Conservation (phyloP, 2,113 vertebrate species). For the Mobula hypostoma region DNA sequence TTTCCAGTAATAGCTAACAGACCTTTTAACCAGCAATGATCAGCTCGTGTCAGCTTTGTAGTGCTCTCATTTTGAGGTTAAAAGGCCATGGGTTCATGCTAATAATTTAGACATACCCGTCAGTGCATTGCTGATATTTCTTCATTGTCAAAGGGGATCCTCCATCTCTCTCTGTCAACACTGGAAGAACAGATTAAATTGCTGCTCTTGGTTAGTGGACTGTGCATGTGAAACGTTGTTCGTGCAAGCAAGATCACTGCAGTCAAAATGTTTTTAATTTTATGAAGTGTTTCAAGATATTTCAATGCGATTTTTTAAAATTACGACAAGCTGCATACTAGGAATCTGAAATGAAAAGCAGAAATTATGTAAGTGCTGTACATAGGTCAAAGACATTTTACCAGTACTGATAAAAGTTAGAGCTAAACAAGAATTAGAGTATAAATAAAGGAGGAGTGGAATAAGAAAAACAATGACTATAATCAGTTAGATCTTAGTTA, state of each 20-base stretch:
- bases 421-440: too few species aligned
- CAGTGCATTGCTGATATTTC: neutral
- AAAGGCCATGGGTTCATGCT: neutral
- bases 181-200: neutral
- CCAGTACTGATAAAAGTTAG: too few species aligned
- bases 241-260: neutral
- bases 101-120: neutral
- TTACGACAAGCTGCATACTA: too few species aligned
- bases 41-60: neutral
- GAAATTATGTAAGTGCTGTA: too few species aligned
- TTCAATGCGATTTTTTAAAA: neutral
- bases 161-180: neutral
- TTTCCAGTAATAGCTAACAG: conserved; percentile 17
- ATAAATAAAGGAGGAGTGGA: too few species aligned
- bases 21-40: conserved; percentile 3
- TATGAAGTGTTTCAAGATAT: neutral
- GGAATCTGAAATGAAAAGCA: too few species aligned
- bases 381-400: too few species aligned
- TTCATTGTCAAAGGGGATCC: neutral
- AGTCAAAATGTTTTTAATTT: neutral
- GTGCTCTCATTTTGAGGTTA: neutral
- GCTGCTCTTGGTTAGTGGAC: neutral
- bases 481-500: too few species aligned
- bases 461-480: too few species aligned
- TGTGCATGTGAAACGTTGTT: neutral